A percentile compares a stretch with the other conserved stretches of the same genome.
Evolutionary conservation across 2,113 vertebrate species (phyloP).

Genomic region (Machaerirhynchus nigripectus): DNA sequence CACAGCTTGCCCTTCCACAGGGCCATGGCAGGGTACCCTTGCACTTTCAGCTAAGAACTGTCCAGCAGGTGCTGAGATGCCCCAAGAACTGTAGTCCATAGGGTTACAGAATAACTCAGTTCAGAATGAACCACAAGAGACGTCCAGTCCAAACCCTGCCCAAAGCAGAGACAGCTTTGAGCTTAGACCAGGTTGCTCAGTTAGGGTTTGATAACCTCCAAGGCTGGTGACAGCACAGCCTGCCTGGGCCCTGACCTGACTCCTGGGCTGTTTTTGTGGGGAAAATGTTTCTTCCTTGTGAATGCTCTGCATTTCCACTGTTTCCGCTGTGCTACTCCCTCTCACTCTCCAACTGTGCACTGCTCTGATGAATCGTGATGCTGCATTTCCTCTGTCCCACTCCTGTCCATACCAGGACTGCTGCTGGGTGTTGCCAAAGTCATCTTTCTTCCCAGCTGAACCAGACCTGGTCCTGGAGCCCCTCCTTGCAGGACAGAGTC

Average conservation of each 20-base stretch:
- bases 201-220: too few species aligned
- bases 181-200: background rate
- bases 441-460: background rate
- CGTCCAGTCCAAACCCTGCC: background rate
- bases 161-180: background rate
- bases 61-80: background rate
- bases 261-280: background rate
- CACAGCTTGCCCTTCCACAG: background rate
- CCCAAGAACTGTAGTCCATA: background rate
- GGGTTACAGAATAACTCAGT: background rate
- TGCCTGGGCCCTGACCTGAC: accelerated
- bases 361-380: accelerated
- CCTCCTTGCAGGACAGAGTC: background rate
- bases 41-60: background rate
- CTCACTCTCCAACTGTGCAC: background rate
- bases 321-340: background rate
- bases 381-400: background rate
- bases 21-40: too few species aligned
- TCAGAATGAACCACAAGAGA: background rate
- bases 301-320: background rate
- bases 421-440: background rate
- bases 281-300: background rate
- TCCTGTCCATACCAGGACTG: background rate
- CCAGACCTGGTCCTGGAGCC: background rate
- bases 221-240: too few species aligned